Conservation (phyloP, 2,113 vertebrate genomes). For the Mastomys coucha region DNA sequence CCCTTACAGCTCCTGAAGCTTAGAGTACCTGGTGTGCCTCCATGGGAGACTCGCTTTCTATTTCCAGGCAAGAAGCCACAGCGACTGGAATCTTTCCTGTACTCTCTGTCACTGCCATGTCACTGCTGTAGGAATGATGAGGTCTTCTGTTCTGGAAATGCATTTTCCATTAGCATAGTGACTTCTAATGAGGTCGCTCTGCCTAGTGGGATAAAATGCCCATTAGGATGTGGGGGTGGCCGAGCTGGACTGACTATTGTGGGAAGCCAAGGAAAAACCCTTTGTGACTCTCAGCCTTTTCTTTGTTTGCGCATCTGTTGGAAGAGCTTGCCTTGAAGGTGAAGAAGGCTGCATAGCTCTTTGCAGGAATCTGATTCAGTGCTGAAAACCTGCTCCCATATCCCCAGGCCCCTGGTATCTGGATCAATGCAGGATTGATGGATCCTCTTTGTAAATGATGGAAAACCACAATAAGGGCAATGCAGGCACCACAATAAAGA, state of each 20-base stretch:
- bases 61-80: conserved; percentile 66
- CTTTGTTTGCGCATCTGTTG: conserved; percentile 36
- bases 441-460: conserved; percentile 47
- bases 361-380: not conserved
- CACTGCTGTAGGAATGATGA: not conserved
- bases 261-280: conserved; percentile 15
- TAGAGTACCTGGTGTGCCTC: not conserved
- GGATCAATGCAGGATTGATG: conserved; percentile 5
- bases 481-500: not conserved
- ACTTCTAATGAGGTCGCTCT: not conserved
- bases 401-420: not conserved
- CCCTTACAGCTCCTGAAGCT: not conserved
- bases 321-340: not conserved
- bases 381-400: not conserved
- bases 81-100: conserved; percentile 62
- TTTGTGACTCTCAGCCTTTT: not conserved
- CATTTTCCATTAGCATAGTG: rapidly evolving
- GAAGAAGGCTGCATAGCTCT: conserved; percentile 6
- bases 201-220: rapidly evolving
- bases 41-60: not conserved
- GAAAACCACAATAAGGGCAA: not conserved
- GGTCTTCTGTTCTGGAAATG: not conserved
- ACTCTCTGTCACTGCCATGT: conserved; percentile 48
- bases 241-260: rapidly evolving
- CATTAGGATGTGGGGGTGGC: not conserved